Evolutionary conservation across 2,888 invertebrate genomes (phyloP), one percentile per base, ranked within the genome.

Genomic region (Diplazon laetatorius): DNA sequence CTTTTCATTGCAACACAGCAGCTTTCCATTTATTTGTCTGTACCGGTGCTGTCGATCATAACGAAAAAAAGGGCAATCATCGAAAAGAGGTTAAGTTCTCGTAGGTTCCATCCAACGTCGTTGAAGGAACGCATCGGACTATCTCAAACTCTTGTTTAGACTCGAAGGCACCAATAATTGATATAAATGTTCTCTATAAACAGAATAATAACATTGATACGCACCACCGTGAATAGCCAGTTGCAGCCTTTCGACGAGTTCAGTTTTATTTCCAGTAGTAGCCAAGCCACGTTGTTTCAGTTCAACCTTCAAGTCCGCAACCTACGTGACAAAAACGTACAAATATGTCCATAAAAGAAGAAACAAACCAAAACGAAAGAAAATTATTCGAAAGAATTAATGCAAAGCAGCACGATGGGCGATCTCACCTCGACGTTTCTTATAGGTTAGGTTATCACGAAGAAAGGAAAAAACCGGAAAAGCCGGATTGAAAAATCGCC

Each of bases 221-320:
- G 39, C 83, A 89, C 90, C 87, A 71, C 88, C 90, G 74, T 92
- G 94, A 84, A 93, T 89, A 1, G 93, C 93, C 8, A 94, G 92
- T 87, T 95, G 95, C 59, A 97, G 92, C 83, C 97, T 93, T 82
- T 96, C 95, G 48, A 95, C 92, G 66, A 97, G 92, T 87, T 97
- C 97, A 50, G 93, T 95, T 93, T 97, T 97, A 89, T 97, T 96
- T 4, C 97, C 97, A 60, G 94, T 91, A 8, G 94, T 93, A 12
- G 94, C 91, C 22, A 97, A 92, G 20, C 96, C 96, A 87, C 96
- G 94, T 79, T 94, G 91, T 91, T 97, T 97, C 69, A 97, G 91
- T 89, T 97, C 96, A 85, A 94, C 94, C 86, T 95, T 96, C 84
- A 97, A 92, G 90, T 97, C 97, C 12, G 96, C 95, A 39, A 97